Conservation (phyloP, 2,797 vertebrate species). For the Molossus molossus region DNA sequence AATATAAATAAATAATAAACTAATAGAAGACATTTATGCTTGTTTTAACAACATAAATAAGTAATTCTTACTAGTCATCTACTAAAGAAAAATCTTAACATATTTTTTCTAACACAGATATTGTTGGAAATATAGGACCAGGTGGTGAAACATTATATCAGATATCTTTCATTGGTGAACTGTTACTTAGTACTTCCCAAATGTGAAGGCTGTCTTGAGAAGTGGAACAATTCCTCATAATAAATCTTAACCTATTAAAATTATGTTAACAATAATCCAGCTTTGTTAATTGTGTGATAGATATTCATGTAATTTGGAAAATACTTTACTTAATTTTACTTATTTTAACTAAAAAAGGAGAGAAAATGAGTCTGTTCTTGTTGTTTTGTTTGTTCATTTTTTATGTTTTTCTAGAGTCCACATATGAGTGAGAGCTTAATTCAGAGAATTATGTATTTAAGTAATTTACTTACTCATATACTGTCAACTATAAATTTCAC, state of each 20-base stretch:
- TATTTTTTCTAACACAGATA: constrained; percentile 42
- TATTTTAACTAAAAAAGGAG: constrained; percentile 43
- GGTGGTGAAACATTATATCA: background rate
- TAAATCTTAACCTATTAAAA: constrained; percentile 20
- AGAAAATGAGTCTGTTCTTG: background rate
- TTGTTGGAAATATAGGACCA: background rate
- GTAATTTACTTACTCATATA: constrained; percentile 23
- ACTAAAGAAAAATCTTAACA: constrained; percentile 8
- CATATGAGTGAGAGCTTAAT: background rate
- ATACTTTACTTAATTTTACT: constrained; percentile 38
- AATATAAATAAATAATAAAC: constrained; percentile 23
- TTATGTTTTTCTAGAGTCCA: background rate
- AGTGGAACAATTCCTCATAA: background rate
- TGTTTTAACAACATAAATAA: constrained; percentile 47
- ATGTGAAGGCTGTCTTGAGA: background rate
- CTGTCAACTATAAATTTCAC: background rate
- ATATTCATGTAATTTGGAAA: constrained; percentile 8
- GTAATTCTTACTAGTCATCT: background rate
- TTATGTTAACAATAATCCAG: background rate
- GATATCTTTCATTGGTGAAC: background rate
- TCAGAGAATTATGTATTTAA: constrained; percentile 44
- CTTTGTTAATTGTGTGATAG: background rate
- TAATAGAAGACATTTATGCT: background rate
- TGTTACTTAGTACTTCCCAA: constrained; percentile 7
- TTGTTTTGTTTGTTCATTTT: background rate